phyloP scores from a whole-genome alignment of 2,888 invertebrate species.

The Therioaphis trifolii region DNA sequence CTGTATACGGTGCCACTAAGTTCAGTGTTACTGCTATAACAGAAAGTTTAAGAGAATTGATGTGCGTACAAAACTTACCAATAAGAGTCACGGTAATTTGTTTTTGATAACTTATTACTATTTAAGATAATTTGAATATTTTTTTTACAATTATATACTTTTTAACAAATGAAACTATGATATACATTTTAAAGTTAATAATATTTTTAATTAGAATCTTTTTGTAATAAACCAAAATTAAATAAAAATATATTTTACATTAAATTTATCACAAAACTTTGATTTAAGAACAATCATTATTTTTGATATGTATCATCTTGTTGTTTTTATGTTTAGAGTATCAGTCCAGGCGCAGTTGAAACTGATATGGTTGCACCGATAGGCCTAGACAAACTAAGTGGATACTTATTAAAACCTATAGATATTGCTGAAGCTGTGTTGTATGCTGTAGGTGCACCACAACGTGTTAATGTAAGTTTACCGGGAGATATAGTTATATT shows the following conservation, averaged over 20 bases:
- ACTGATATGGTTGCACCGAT: constrained; percentile 69
- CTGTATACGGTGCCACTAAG: constrained; percentile 16
- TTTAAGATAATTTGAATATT: too few species aligned
- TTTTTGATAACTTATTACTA: background rate
- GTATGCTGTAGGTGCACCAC: constrained; percentile 47
- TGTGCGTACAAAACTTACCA: background rate
- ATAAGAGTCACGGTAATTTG: constrained; percentile 34
- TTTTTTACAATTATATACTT: too few species aligned
- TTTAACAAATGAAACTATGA: too few species aligned
- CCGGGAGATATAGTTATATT: too few species aligned
- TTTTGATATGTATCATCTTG: too few species aligned
- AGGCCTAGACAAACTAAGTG: constrained; percentile 62
- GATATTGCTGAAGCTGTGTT: constrained; percentile 63
- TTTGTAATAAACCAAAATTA: too few species aligned
- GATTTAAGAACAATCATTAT: too few species aligned
- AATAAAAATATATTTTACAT: too few species aligned
- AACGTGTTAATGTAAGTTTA: constrained; percentile 60
- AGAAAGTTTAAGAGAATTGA: background rate
- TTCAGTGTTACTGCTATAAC: background rate
- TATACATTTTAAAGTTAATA: too few species aligned
- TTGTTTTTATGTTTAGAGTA: constrained; percentile 66
- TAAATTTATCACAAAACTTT: too few species aligned
- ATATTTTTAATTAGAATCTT: too few species aligned
- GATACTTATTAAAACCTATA: background rate
- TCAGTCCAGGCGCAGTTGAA: constrained; percentile 70